Conservation (phyloP, 2,113 vertebrate species). For the Sylvia atricapilla region DNA sequence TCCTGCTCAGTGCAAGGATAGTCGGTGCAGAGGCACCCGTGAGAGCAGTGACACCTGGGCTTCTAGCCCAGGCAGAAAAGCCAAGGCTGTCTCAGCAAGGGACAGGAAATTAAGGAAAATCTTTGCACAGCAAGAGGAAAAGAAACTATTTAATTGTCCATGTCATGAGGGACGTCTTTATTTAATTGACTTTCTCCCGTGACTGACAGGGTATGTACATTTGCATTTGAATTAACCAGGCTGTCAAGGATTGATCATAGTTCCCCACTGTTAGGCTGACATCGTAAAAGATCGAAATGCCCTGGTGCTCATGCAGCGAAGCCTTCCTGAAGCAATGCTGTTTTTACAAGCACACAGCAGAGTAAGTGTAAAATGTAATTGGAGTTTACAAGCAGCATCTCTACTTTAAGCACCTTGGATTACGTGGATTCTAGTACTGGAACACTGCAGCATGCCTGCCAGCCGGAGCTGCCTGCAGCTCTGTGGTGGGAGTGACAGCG, state of each 20-base stretch:
- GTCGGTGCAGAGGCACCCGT: not conserved
- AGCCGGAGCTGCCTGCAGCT: not conserved
- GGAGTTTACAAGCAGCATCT: not conserved
- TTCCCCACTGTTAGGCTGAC: not conserved
- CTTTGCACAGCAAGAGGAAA: not conserved
- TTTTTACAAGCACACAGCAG: not conserved
- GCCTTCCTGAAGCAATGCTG: not conserved
- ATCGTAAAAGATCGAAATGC: not conserved
- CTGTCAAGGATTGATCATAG: slow-evolving; percentile 15
- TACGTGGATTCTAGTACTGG: not conserved
- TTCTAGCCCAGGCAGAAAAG: not conserved
- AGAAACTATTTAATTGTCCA: slow-evolving; percentile 29
- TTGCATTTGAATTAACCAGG: slow-evolving; percentile 45
- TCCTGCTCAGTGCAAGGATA: not conserved
- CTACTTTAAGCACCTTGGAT: not conserved
- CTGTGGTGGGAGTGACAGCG: not conserved
- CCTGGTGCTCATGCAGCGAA: not conserved
- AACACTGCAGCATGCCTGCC: not conserved
- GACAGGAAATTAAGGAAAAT: not conserved
- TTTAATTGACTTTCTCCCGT: slow-evolving; percentile 28
- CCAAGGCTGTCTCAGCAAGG: slow-evolving; percentile 1
- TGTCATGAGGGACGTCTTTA: slow-evolving; percentile 25
- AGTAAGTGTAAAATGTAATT: not conserved
- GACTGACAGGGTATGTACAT: not conserved
- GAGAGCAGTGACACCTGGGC: not conserved